phyloP scores from a whole-genome alignment of 2,888 invertebrate genomes.

The Cephalotes varians region DNA sequence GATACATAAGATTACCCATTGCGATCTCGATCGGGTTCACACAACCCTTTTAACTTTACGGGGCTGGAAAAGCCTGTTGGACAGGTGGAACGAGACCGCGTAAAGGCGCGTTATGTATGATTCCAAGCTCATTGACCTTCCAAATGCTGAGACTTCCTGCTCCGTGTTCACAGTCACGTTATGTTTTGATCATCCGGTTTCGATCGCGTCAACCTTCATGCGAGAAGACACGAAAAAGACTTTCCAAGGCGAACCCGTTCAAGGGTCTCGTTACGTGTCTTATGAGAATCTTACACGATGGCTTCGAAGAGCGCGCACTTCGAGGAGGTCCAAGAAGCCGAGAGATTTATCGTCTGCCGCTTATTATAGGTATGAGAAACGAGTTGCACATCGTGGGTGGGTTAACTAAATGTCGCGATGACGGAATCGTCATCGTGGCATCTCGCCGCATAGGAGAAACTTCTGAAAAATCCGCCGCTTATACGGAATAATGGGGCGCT shows the following conservation, averaged over 20 bases:
- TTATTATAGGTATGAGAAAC: constrained; percentile 79
- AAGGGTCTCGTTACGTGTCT: constrained; percentile 14
- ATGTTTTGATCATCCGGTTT: constrained; percentile 19
- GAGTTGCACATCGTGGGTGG: constrained; percentile 77
- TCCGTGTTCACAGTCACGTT: constrained; percentile 16
- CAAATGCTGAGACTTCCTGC: constrained; percentile 23
- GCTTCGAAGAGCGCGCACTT: constrained; percentile 66
- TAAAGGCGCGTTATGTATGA: constrained; percentile 34
- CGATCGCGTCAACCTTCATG: constrained; percentile 20
- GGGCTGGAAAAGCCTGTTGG: constrained; percentile 49
- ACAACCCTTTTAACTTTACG: constrained; percentile 42
- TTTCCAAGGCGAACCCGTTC: constrained; percentile 7
- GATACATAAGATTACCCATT: constrained; percentile 27
- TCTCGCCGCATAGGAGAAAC: not conserved
- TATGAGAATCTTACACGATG: constrained; percentile 41
- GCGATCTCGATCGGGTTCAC: constrained; percentile 16
- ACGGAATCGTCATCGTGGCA: constrained; percentile 47
- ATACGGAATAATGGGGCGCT: constrained; percentile 23
- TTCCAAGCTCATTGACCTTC: constrained; percentile 42
- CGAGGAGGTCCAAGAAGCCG: constrained; percentile 80
- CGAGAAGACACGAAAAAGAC: not conserved
- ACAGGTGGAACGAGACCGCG: constrained; percentile 41
- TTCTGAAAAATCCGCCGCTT: constrained; percentile 18
- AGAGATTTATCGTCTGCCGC: constrained; percentile 81
- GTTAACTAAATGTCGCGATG: constrained; percentile 62